phyloP scores from a whole-genome alignment of 2,113 vertebrate species.

The Poeciliopsis prolifica region DNA sequence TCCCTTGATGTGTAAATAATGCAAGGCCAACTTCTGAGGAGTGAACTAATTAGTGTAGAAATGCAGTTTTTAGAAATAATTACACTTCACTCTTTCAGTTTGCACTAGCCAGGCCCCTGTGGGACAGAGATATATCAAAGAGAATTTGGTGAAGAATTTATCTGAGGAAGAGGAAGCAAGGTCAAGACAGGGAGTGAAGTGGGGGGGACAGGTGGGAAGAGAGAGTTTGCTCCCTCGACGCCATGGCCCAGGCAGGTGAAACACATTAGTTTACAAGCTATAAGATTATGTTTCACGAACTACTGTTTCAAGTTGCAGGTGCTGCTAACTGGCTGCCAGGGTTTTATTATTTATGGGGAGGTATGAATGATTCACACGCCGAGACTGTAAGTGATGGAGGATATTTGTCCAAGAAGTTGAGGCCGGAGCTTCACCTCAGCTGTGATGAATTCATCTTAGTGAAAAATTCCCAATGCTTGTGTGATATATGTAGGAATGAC shows the following conservation, averaged over 20 bases:
- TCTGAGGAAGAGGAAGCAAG: conserved; percentile 57
- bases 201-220: conserved; percentile 16
- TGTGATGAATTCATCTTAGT: conserved; percentile 44
- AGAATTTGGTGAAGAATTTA: conserved; percentile 53
- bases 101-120: conserved; percentile 58
- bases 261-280: conserved; percentile 75
- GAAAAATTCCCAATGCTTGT: conserved; percentile 30
- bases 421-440: not conserved
- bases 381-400: conserved; percentile 56
- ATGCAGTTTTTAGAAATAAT: conserved; percentile 76
- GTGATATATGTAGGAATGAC: conserved; percentile 30
- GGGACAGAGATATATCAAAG: conserved; percentile 67
- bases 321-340: conserved; percentile 61
- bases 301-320: conserved; percentile 74
- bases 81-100: conserved; percentile 64
- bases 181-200: conserved; percentile 26
- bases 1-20: conserved; percentile 83
- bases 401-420: conserved; percentile 44
- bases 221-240: conserved; percentile 26
- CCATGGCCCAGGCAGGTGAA: conserved; percentile 68
- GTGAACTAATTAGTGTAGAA: conserved; percentile 77
- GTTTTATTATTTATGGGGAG: conserved; percentile 78
- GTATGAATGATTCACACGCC: conserved; percentile 77
- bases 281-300: conserved; percentile 74
- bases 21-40: conserved; percentile 72